Base-by-base conservation (phyloP, 2,797 vertebrate genomes). In the Falco cherrug region DNA sequence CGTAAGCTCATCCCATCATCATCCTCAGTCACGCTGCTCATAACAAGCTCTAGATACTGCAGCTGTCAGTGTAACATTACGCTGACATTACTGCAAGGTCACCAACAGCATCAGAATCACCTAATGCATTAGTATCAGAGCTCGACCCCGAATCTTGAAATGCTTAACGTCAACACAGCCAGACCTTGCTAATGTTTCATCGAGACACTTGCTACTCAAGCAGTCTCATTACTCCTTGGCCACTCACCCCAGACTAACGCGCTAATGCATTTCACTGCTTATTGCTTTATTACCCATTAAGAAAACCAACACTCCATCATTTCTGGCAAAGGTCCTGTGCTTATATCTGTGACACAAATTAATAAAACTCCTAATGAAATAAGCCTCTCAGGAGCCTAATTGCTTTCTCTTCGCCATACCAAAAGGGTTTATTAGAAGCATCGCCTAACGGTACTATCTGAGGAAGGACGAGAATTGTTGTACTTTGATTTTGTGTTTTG, bases 391-490 rank as follows among this genome's bases (percentile, higher is more conserved):
- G 74, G 50, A 75, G 63, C 78, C 41, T 41, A 4, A 50, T 9
- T 50, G 70, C 74, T 53, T 45, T 69, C n/a, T 31, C 70, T 39
- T 54, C 1, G 0, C 47, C 2, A 1, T 16, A 17, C 56, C 41
- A 26, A 3, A 41, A 47, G 69, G 41, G 24, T 22, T 47, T 63
- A 54, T 3, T 21, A 28, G 84, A 17, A 48, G 50, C 60, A n/a
- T 22, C 6, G 1, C 54, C 41, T 15, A 6, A 8, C 7, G 2
- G 68, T 25, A 17, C 51, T 0, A 0, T 10, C 73, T 15, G 41
- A 71, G 68, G 65, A 10, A 80, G 75, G 59, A 73, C 22, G 47
- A 79, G 79, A 70, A 20, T 8, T 0, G 0, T 1, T 11, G 18
- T 2, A 1, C 43, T 59, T 2, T 4, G 37, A 19, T 33, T 47